A percentile compares a stretch with the other conserved stretches of the same genome.
phyloP scores from a whole-genome alignment of 1,140 invertebrate species.

The Spodoptera litura region DNA sequence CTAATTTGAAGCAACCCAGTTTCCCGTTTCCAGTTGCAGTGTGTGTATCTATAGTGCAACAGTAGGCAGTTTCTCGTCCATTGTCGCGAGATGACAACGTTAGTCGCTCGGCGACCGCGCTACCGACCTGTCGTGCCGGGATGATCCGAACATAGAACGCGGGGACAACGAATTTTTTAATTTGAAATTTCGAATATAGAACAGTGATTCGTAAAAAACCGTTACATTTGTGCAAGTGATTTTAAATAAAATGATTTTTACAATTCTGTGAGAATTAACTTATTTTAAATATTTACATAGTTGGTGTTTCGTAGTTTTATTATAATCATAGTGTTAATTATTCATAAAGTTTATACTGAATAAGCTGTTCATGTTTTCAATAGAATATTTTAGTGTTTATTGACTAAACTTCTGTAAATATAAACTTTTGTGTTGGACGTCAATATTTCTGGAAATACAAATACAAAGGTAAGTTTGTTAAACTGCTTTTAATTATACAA shows the following conservation, averaged over 20 bases:
- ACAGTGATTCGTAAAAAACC: conserved; percentile 15
- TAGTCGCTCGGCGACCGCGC: conserved; percentile 59
- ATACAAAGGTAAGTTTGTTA: conserved; percentile 18
- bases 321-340: conserved; percentile 23
- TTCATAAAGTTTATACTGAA: conserved; percentile 16
- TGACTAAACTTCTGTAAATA: conserved; percentile 8
- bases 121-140: conserved; percentile 31
- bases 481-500: background rate
- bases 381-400: conserved; percentile 22
- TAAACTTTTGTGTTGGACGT: conserved; percentile 1
- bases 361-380: conserved; percentile 20
- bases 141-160: conserved; percentile 7
- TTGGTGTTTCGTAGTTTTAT: conserved; percentile 12
- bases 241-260: background rate
- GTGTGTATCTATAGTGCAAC: conserved; percentile 48
- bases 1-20: conserved; percentile 55
- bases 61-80: conserved; percentile 52
- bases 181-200: background rate
- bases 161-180: background rate
- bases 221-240: background rate
- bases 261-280: conserved; percentile 1
- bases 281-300: conserved; percentile 15
- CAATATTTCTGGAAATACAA: background rate
- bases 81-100: conserved; percentile 53
- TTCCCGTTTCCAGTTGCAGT: conserved; percentile 48